Evolutionary conservation across 2,113 vertebrate genomes (phyloP), one percentile per base, ranked within the genome.

Genomic region (Perognathus longimembris): DNA sequence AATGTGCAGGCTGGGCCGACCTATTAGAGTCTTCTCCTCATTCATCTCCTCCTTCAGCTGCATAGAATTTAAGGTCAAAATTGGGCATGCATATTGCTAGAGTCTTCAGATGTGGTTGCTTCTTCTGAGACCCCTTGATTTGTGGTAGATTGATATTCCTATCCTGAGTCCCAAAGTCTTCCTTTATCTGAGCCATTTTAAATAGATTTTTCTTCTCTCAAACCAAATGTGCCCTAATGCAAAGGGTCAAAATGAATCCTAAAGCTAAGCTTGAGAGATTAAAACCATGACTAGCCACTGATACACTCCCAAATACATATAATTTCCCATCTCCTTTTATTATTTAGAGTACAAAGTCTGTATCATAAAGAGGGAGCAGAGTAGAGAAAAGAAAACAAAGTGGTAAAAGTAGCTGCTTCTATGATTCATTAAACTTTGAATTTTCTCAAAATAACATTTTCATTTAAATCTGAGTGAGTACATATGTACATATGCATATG

Each of bases 401-500:
- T 24, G 74, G 24, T 70, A 15, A n/a, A 91, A 66, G 28, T 34
- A 80, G 57, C 64, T 89, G 32, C 30, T 89, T 93, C 30, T 10
- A 36, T 84, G 84, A 89, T 69, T 94, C 57, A 88, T 50, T 69
- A 83, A 90, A 85, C 66, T 90, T 93, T 71, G 26, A 90, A 84
- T 88, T 70, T 82, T 74, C 75, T 90, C 40, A 95, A 94, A 92
- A 95, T 94, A 94, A 45, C 75, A 45, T 92, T 95, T 94, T 92
- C 63, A 90, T 94, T 85, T 88, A 85, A 92, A 67, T 78, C 50
- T 86, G 66, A 91, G 42, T 92, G 18, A 82, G 57, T 85, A 40
- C 30, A 88, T 67, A 76, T 78, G 50, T 54, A 54, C 50, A 38
- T 74, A 30, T 50, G 32, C 38, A 90, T 40, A 93, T 86, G 45